Base-by-base conservation (phyloP, 2,113 vertebrate species). In the Eira barbara region DNA sequence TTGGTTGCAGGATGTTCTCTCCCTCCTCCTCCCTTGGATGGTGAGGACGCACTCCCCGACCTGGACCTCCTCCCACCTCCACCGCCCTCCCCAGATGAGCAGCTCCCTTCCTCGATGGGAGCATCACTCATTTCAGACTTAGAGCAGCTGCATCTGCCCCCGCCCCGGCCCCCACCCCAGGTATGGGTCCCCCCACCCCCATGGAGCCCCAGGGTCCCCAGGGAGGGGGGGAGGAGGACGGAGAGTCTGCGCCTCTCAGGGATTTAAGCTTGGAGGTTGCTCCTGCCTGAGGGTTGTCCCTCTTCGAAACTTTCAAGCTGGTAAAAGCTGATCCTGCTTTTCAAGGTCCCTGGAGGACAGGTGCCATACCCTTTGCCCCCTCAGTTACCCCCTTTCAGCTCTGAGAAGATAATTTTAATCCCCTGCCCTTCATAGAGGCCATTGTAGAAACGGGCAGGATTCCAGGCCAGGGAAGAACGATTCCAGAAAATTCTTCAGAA, bases 111-210 rank as follows among this genome's bases (percentile, higher is more conserved):
- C 20, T 23, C 45, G 0, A 11, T 11, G 0, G n/a, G 7, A 0
- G 61, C 97, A 4, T 80, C 86, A 0, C 94, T 98, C 94, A 95
- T 81, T 87, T 96, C 98, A 0, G 99, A 98, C 0, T 92, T 98
- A 36, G 98, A 98, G 97, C 98, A 98, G 25, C 95, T 98, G 85
- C 95, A 98, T 52, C 91, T 98, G 21, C 96, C 86, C 0, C 89
- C 95, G 14, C 98, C 42, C 0, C 98, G 79, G 0, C 95, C 42
- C 14, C 98, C 94, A 0, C 71, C 93, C 3, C 98, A 98, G 99
- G 99, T 99, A 98, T 17, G 5, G 18, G 36, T 42, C 87, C 67
- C 74, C 4, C 11, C 34, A 69, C 17, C 34, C 63, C 63, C 6
- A 14, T 7, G 10, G 10, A 36, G 29, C 45, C 12, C 49, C 11